Conservation (phyloP, 1,140 invertebrate species). For the Cyrtorhinus lividipennis region DNA sequence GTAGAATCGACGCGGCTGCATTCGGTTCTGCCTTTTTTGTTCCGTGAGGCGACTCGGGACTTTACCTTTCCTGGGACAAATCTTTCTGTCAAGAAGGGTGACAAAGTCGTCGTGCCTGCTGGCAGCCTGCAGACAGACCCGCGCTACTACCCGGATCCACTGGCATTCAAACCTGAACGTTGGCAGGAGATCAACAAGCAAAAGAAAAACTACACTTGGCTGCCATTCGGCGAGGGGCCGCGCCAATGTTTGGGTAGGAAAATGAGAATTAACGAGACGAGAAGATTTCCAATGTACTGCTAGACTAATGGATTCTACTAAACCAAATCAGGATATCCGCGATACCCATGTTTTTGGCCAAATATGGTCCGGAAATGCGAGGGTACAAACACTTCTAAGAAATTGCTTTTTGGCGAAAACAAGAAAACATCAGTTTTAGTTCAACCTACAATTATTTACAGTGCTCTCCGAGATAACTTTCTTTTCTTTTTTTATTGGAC, state of each 20-base stretch:
- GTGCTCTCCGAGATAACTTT: too few relatives aligned
- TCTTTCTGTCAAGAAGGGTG: not conserved
- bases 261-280: too few relatives aligned
- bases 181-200: not conserved
- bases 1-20: conserved; percentile 5
- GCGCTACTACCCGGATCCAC: not conserved
- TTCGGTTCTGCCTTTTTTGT: not conserved
- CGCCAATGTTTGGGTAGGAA: not conserved
- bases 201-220: not conserved
- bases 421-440: too few relatives aligned
- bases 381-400: too few relatives aligned
- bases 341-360: too few relatives aligned
- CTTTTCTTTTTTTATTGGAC: too few relatives aligned
- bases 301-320: too few relatives aligned
- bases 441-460: too few relatives aligned
- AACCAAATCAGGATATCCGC: too few relatives aligned
- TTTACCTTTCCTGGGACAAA: not conserved
- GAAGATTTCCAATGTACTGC: too few relatives aligned
- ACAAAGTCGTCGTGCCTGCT: conserved; percentile 6
- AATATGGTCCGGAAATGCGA: too few relatives aligned
- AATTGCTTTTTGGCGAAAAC: too few relatives aligned
- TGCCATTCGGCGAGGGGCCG: not conserved
- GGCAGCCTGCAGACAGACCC: not conserved
- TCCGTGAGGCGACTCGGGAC: conserved; percentile 1
- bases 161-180: conserved; percentile 1